These are phyloP conservation scores for Gracilinanus agilis DNA, from an alignment of 2,113 vertebrate genomes.

Conservation along the genomic window DNA sequence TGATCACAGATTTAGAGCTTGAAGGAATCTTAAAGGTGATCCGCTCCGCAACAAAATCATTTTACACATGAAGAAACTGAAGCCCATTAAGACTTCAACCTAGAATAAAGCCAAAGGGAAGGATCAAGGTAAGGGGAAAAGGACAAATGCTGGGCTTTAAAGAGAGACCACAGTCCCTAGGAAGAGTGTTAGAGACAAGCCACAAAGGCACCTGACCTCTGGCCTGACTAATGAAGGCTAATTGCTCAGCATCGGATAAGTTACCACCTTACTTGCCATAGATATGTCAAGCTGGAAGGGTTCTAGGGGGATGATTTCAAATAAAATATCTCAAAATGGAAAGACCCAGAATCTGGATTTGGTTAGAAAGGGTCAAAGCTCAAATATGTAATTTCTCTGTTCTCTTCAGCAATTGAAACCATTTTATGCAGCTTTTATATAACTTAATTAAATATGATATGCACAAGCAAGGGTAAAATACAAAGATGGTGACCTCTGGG, in stretches of 20 bases:
- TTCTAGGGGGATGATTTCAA: constrained; percentile 16
- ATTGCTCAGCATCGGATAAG: constrained; percentile 58
- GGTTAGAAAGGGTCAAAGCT: constrained; percentile 78
- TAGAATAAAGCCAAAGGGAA: background rate
- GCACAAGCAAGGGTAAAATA: fast-evolving
- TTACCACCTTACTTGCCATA: constrained; percentile 55
- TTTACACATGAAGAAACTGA: background rate
- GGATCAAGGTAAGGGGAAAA: constrained; percentile 50
- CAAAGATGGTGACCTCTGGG: background rate
- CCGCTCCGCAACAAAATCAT: background rate
- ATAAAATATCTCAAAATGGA: constrained; percentile 59
- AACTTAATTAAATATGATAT: background rate
- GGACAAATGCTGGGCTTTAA: constrained; percentile 57
- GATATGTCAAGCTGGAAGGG: constrained; percentile 62
- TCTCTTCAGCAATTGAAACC: constrained; percentile 43
- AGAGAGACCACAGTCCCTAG: background rate
- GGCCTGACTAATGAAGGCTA: constrained; percentile 63
- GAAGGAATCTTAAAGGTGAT: background rate
- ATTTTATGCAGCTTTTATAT: constrained; percentile 46
- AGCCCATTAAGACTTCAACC: background rate
- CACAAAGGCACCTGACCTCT: background rate
- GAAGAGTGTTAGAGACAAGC: background rate
- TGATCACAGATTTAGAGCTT: background rate
- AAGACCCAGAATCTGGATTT: constrained; percentile 62
- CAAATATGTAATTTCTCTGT: constrained; percentile 73